Conservation (phyloP, 2,888 invertebrate species). For the Athalia rosae region DNA sequence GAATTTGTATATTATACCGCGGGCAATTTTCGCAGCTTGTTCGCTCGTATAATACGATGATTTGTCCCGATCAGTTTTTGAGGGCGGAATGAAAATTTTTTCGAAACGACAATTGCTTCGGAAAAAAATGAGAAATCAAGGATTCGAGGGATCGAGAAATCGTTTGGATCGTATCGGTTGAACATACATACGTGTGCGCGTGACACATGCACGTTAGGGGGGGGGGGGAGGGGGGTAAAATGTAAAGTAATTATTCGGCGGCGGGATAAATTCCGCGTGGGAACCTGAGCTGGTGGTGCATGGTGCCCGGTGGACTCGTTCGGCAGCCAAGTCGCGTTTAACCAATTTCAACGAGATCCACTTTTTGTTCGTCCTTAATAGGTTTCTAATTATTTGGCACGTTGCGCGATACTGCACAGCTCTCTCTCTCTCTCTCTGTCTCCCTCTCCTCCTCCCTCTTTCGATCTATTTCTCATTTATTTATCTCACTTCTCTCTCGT, state of each 20-base stretch:
- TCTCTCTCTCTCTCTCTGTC: not conserved
- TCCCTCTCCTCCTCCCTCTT: no score
- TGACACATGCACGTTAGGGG: not conserved
- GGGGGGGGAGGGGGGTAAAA: not conserved
- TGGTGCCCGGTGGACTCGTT: slow-evolving; percentile 1
- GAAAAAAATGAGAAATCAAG: not conserved
- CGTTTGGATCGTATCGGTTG: not conserved
- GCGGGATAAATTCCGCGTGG: not conserved
- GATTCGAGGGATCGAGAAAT: not conserved
- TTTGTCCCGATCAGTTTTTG: slow-evolving; percentile 8
- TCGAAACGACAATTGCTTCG: slow-evolving; percentile 18
- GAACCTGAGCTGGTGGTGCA: not conserved
- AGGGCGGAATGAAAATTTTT: slow-evolving; percentile 15
- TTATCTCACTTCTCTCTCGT: slow-evolving; percentile 30
- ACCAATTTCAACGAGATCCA: slow-evolving; percentile 39
- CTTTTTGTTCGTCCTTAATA: slow-evolving; percentile 31
- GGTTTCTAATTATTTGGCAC: slow-evolving; percentile 43
- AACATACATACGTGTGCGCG: no score
- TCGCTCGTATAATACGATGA: not conserved
- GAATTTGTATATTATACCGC: not conserved
- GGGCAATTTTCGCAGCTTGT: no score
- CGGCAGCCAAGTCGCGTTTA: slow-evolving; percentile 41
- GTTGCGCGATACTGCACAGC: slow-evolving; percentile 19
- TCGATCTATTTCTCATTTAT: no score
- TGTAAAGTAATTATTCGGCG: slow-evolving; percentile 26